Percentiles rank a stretch among this genome's conserved stretches.
phyloP scores from a whole-genome alignment of 2,113 vertebrate species.

The Vicugna pacos region DNA sequence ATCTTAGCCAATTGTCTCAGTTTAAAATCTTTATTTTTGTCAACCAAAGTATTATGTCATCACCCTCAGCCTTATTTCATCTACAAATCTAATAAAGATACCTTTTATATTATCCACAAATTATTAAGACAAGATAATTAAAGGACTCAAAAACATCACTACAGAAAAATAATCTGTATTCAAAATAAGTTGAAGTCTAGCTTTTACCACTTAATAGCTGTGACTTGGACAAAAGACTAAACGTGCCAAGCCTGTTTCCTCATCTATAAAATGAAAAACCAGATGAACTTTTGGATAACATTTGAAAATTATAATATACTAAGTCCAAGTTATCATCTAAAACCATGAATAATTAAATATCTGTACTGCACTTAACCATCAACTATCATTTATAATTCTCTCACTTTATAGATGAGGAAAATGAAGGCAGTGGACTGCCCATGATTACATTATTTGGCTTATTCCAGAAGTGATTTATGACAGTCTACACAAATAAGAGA shows the following conservation, averaged over 20 bases:
- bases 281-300: neutral
- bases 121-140: neutral
- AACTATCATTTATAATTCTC: slow-evolving; percentile 4
- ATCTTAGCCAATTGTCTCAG: neutral
- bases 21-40: neutral
- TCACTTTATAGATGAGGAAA: slow-evolving; percentile 41
- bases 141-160: neutral
- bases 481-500: slow-evolving; percentile 11
- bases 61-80: neutral
- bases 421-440: neutral
- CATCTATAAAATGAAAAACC: slow-evolving; percentile 44
- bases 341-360: slow-evolving; percentile 8
- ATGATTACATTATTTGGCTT: slow-evolving; percentile 19
- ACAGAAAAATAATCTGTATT: neutral
- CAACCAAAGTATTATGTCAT: neutral
- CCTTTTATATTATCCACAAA: neutral
- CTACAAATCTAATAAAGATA: slow-evolving; percentile 46
- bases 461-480: slow-evolving; percentile 20
- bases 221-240: slow-evolving; percentile 42
- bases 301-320: neutral
- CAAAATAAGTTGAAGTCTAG: neutral
- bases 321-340: slow-evolving; percentile 8
- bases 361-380: neutral
- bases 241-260: neutral
- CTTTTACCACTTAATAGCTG: slow-evolving; percentile 35